These are phyloP conservation scores for Tetramorium alpestre DNA, from an alignment of 1,140 invertebrate species.

Conservation along the genomic window DNA sequence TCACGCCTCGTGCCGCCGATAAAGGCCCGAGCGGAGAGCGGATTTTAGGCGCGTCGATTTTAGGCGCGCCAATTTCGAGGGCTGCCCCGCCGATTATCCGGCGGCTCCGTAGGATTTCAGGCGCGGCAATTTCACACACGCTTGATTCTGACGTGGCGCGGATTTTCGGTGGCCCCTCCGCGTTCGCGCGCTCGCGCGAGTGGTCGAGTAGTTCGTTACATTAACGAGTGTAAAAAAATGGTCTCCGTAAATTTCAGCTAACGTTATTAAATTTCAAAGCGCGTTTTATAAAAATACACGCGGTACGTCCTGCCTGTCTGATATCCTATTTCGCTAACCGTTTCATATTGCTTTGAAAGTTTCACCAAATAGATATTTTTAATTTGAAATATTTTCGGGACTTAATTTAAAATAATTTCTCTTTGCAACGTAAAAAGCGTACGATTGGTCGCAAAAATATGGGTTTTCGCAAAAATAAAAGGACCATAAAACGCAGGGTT, in stretches of 20 bases:
- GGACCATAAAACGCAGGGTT: conserved; percentile 23
- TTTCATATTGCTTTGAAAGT: conserved; percentile 37
- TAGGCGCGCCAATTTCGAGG: conserved; percentile 14
- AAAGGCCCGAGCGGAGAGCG: conserved; percentile 43
- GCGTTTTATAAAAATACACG: neutral
- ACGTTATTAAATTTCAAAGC: conserved; percentile 57
- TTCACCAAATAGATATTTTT: conserved; percentile 32
- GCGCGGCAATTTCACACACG: conserved; percentile 11
- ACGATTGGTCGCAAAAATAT: conserved; percentile 6
- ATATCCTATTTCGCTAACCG: conserved; percentile 43
- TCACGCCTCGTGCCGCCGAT: conserved; percentile 47
- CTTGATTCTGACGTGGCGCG: neutral
- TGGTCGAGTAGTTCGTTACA: conserved; percentile 48
- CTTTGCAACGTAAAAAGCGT: neutral
- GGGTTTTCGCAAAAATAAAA: neutral
- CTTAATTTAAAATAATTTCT: conserved; percentile 49
- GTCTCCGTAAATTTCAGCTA: conserved; percentile 29
- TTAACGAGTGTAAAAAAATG: conserved; percentile 35
- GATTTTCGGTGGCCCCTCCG: neutral
- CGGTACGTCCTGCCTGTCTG: neutral
- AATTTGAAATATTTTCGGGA: conserved; percentile 49
- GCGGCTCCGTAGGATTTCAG: neutral
- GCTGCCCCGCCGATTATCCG: neutral
- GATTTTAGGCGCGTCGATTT: conserved; percentile 55
- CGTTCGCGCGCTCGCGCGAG: neutral